These are phyloP conservation scores for Takifugu flavidus DNA, from an alignment of 2,113 vertebrate genomes.

Conservation along the genomic window DNA sequence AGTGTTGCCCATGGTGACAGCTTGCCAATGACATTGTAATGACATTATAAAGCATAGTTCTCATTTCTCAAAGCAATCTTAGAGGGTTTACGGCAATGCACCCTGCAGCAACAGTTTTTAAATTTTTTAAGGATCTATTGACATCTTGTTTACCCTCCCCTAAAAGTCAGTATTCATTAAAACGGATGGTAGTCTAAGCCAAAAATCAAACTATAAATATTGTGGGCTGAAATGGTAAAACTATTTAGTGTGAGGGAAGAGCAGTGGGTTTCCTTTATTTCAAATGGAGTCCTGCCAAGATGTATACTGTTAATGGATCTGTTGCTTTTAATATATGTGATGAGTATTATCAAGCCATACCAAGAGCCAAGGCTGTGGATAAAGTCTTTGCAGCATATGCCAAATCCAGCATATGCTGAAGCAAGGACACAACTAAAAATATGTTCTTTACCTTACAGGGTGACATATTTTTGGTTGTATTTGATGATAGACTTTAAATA, in stretches of 20 bases:
- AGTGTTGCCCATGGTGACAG: conserved; percentile 31
- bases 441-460: conserved; percentile 31
- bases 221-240: conserved; percentile 33
- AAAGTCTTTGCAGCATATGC: conserved; percentile 11
- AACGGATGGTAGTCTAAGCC: conserved; percentile 10
- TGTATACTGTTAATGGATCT: conserved; percentile 46
- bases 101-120: conserved; percentile 16
- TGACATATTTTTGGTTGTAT: conserved; percentile 7
- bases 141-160: conserved; percentile 18
- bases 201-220: conserved; percentile 47
- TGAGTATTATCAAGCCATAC: conserved; percentile 37
- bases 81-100: conserved; percentile 29
- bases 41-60: conserved; percentile 34
- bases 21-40: conserved; percentile 34
- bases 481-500: background rate
- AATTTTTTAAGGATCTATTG: conserved; percentile 24
- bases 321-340: conserved; percentile 56
- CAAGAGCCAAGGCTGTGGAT: conserved; percentile 42
- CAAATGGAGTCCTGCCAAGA: conserved; percentile 36
- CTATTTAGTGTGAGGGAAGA: conserved; percentile 29
- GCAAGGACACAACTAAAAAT: conserved; percentile 52
- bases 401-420: conserved; percentile 35
- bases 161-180: conserved; percentile 11
- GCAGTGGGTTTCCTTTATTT: conserved; percentile 44
- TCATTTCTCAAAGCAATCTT: conserved; percentile 7